A percentile compares a stretch with the other conserved stretches of the same genome.
These are phyloP conservation scores for Spheniscus mendiculus DNA, from an alignment of 2,113 vertebrate species.

Conservation along the genomic window DNA sequence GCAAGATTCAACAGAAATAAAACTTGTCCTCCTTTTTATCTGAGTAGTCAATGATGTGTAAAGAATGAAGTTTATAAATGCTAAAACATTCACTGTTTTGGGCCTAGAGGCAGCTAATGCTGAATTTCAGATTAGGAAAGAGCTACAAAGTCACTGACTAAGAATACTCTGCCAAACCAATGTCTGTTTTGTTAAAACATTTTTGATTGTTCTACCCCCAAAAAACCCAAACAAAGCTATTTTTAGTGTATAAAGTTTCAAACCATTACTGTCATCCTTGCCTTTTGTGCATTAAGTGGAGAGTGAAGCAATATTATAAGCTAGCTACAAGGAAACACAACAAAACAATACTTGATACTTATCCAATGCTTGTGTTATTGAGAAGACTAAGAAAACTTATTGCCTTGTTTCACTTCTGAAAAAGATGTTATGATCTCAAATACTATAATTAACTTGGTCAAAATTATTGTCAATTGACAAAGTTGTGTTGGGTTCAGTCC, in stretches of 20 bases:
- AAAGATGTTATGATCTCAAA: not conserved
- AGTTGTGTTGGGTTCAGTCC: not conserved
- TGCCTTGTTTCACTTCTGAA: not conserved
- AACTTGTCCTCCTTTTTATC: not conserved
- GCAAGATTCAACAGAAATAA: not conserved
- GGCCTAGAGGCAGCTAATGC: not conserved
- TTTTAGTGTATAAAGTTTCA: slow-evolving; percentile 32
- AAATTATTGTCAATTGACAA: not conserved
- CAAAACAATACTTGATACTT: not conserved
- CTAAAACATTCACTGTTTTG: not conserved
- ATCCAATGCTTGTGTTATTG: not conserved
- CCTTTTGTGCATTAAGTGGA: not conserved
- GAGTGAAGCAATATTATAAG: slow-evolving; percentile 14
- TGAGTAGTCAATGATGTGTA: not conserved
- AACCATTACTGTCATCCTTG: not conserved
- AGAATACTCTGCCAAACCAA: not conserved
- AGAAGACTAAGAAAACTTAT: not conserved
- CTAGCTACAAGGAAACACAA: slow-evolving; percentile 12
- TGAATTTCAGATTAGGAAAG: not conserved
- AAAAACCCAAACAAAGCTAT: slow-evolving; percentile 23
- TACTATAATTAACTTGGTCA: not conserved
- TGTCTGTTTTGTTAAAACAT: not conserved
- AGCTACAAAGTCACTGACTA: not conserved
- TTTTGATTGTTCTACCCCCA: not conserved
- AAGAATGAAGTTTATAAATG: not conserved